Evolutionary conservation across 2,113 vertebrate species (phyloP).

Genomic region (Chloroceryle aenea): DNA sequence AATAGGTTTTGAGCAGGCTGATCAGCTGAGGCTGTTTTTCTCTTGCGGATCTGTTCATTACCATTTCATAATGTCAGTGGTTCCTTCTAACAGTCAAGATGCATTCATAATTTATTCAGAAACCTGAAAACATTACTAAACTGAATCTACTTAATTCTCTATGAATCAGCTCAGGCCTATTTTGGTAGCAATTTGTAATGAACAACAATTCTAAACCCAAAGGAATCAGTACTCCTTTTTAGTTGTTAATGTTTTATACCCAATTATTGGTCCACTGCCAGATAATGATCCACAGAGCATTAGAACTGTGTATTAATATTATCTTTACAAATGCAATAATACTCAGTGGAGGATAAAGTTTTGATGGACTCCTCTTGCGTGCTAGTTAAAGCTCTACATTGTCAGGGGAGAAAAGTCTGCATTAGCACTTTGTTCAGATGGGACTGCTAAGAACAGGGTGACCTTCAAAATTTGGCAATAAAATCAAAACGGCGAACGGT

Average conservation of each 20-base stretch:
- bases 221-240: slow-evolving; percentile 73
- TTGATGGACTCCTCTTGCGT: slow-evolving; percentile 47
- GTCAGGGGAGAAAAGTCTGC: slow-evolving; percentile 10
- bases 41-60: slow-evolving; percentile 69
- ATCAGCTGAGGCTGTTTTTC: slow-evolving; percentile 62
- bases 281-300: slow-evolving; percentile 76
- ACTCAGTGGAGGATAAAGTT: slow-evolving; percentile 67
- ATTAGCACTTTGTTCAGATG: slow-evolving; percentile 42
- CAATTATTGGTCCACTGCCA: slow-evolving; percentile 69
- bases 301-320: slow-evolving; percentile 78
- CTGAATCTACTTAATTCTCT: slow-evolving; percentile 77
- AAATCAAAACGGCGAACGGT: neutral
- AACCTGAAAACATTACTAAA: slow-evolving; percentile 78
- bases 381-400: slow-evolving; percentile 46
- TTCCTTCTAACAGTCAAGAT: slow-evolving; percentile 70
- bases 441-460: slow-evolving; percentile 22
- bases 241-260: slow-evolving; percentile 76
- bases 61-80: slow-evolving; percentile 66
- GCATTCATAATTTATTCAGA: slow-evolving; percentile 81
- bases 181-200: slow-evolving; percentile 74
- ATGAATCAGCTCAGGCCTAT: slow-evolving; percentile 72
- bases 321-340: slow-evolving; percentile 75
- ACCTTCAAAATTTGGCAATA: slow-evolving; percentile 63
- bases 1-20: slow-evolving; percentile 74
- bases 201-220: slow-evolving; percentile 78